These are phyloP conservation scores for Arvicanthis niloticus DNA, from an alignment of 2,113 vertebrate genomes.

Conservation along the genomic window DNA sequence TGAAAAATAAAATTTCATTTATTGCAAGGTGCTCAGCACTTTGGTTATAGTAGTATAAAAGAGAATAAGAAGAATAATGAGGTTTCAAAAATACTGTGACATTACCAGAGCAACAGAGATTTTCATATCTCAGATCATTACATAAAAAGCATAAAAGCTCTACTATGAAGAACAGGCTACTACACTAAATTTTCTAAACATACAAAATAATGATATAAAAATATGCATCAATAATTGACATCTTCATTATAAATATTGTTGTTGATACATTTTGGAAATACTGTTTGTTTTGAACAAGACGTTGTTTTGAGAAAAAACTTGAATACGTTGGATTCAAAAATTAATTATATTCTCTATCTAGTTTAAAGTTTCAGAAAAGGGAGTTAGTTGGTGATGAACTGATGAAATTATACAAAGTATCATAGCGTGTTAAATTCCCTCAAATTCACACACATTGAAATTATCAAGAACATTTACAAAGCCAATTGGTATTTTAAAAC, in stretches of 20 bases:
- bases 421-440: background rate
- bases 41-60: background rate
- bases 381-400: background rate
- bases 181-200: background rate
- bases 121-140: background rate
- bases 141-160: background rate
- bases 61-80: background rate
- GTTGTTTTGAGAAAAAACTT: background rate
- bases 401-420: background rate
- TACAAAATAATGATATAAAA: background rate
- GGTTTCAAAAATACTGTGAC: background rate
- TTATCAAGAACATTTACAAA: background rate
- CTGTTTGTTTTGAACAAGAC: background rate
- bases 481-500: background rate
- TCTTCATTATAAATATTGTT: background rate
- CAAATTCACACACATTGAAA: background rate
- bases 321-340: background rate
- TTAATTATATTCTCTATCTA: background rate
- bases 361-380: background rate
- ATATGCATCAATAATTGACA: background rate
- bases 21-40: fast-evolving
- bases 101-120: background rate
- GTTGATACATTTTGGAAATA: background rate
- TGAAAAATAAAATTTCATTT: background rate
- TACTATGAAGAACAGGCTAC: background rate